Base-by-base conservation (phyloP, 2,888 invertebrate genomes). In the Xylocampa areola region DNA sequence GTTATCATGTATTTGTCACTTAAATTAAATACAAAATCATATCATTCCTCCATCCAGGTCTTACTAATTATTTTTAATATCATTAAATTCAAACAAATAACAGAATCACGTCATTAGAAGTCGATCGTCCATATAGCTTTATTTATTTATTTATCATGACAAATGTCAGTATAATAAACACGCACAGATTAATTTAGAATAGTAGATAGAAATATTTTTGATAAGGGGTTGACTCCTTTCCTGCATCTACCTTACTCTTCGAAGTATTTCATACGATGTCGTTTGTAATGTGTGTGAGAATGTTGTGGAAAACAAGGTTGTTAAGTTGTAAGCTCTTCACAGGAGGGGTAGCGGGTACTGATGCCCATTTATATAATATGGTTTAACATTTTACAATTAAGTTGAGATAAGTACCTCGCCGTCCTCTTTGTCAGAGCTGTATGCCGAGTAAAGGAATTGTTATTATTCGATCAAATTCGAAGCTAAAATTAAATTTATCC, bases 21-120 rank as follows among this genome's bases (percentile, higher is more conserved):
- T 59, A 57, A 60, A 44, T 66, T 70, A 77, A 75, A 73, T 69
- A 75, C 69, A 30, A 36, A 60, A 53, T 87, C 90, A 91, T 92
- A 92, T 92, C 91, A 90, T 87, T 73, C 78, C 84, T 90, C 92
- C 92, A 91, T 91, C 92, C 92, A 89, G 69, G 48, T 70, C 47
- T 68, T 65, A 72, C 68, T 44, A 35, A 64, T 60, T 63, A 75
- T 64, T 65, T 55, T 19, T 32, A 52, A 35, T 52, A 52, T 51
- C 13, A 65, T 50, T 59, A 60, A 73, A 58, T 57, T 54, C 39
- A 59, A 54, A 68, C 63, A 53, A 51, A 44, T 57, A 55, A 44
- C 32, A 52, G 41, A 58, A 64, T 62, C 50, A 55, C 51, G 48
- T 68, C 64, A 72, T 69, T 53, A 66, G 52, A 68, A 76, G 80